Evolutionary conservation across 2,113 vertebrate species (phyloP).

Genomic region (Pluvialis apricaria): DNA sequence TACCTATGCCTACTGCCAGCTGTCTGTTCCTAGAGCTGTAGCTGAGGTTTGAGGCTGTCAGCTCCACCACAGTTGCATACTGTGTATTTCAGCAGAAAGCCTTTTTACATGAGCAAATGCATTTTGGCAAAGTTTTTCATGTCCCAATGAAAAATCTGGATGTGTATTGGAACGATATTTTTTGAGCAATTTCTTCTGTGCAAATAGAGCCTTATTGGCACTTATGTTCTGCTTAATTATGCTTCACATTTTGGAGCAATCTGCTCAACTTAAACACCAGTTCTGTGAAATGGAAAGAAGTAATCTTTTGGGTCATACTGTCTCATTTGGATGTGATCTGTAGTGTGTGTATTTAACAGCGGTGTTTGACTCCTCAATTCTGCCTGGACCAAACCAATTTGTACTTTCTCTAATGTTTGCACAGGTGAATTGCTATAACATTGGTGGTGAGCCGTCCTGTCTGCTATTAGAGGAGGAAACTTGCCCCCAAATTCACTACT

Average conservation of each 20-base stretch:
- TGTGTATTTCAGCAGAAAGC: neutral
- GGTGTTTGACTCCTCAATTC: neutral
- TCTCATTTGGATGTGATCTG: neutral
- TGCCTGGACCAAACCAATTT: neutral
- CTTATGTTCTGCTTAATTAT: neutral
- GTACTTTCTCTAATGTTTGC: neutral
- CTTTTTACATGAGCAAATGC: too few species aligned
- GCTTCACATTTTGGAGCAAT: neutral
- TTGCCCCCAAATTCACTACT: neutral
- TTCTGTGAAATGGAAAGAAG: neutral
- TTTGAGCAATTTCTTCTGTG: neutral
- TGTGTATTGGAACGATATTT: neutral
- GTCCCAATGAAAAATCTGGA: neutral
- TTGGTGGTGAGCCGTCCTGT: neutral
- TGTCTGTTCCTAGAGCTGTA: neutral
- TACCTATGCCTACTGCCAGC: rapidly evolving
- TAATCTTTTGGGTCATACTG: neutral
- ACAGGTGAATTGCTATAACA: neutral
- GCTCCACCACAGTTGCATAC: rapidly evolving
- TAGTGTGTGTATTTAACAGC: neutral
- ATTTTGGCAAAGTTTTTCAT: rapidly evolving
- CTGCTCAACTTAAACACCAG: neutral
- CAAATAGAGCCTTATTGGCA: neutral
- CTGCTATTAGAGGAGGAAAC: neutral
- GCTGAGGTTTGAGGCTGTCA: rapidly evolving